A percentile compares a stretch with the other conserved stretches of the same genome.
Conservation (phyloP, 2,113 vertebrate species). For the Corythornis vintsioides region DNA sequence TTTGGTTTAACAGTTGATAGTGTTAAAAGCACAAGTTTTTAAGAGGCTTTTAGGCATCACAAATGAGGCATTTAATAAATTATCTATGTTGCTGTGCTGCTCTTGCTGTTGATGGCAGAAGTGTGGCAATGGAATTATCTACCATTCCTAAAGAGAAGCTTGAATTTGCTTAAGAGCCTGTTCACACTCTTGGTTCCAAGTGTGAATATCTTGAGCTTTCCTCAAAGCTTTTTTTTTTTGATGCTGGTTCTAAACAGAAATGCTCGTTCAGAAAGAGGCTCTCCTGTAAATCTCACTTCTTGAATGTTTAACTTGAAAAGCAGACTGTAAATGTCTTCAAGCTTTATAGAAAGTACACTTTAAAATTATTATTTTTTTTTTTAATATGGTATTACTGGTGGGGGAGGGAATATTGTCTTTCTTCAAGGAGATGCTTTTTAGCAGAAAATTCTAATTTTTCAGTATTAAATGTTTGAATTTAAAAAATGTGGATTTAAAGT, state of each 20-base stretch:
- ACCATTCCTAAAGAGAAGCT: not conserved
- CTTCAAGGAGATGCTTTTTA: not conserved
- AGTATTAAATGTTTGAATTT: not conserved
- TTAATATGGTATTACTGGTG: not conserved
- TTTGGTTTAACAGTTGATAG: not conserved
- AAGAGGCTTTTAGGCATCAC: not conserved
- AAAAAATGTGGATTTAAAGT: not conserved
- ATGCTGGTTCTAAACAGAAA: not conserved
- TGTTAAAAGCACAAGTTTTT: not conserved
- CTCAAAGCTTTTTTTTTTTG: not conserved
- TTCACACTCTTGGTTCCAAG: not conserved
- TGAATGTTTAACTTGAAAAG: not conserved
- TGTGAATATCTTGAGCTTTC: not conserved
- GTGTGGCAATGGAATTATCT: not conserved
- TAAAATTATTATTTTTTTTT: accelerated
- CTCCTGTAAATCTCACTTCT: not conserved
- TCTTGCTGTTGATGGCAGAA: not conserved
- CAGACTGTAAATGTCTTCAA: not conserved
- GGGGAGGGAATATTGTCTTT: not conserved
- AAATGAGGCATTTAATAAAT: not conserved
- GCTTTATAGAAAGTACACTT: not conserved
- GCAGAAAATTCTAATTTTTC: not conserved
- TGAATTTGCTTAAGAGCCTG: not conserved
- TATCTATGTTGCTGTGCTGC: not conserved
- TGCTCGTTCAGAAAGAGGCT: not conserved